Percentiles rank a stretch among this genome's conserved stretches.
Evolutionary conservation across 2,113 vertebrate species (phyloP).

Genomic region (Pungitius pungitius): DNA sequence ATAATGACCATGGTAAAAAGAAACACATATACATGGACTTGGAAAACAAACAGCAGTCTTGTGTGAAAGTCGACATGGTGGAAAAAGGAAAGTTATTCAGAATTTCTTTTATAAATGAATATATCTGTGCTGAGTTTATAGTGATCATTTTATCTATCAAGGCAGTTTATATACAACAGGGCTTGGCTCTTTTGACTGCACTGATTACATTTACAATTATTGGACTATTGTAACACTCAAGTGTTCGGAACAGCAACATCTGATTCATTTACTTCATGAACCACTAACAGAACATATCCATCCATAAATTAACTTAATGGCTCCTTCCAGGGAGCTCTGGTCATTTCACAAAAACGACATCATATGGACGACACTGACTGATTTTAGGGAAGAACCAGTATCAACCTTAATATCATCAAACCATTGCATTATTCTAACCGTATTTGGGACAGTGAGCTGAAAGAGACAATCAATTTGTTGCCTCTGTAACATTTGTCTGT

Average conservation of each 20-base stretch:
- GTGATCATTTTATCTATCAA: background rate
- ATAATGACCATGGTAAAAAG: background rate
- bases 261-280: background rate
- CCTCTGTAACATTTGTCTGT: conserved; percentile 39
- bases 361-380: conserved; percentile 5
- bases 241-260: conserved; percentile 22
- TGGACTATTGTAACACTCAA: conserved; percentile 17
- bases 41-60: background rate
- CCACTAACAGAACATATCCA: background rate
- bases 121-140: background rate
- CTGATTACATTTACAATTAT: conserved; percentile 1
- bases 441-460: conserved; percentile 12
- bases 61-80: background rate
- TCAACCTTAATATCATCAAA: conserved; percentile 16
- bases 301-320: conserved; percentile 3
- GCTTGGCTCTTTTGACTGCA: background rate
- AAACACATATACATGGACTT: background rate
- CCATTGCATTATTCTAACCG: conserved; percentile 8
- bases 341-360: conserved; percentile 11
- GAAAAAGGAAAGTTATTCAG: background rate
- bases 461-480: conserved; percentile 17
- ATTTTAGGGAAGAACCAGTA: conserved; percentile 12
- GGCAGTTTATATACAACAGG: background rate
- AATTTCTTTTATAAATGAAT: background rate
- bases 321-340: conserved; percentile 3